phyloP scores from a whole-genome alignment of 2,888 invertebrate species.

The Stenotaenia linearis region DNA sequence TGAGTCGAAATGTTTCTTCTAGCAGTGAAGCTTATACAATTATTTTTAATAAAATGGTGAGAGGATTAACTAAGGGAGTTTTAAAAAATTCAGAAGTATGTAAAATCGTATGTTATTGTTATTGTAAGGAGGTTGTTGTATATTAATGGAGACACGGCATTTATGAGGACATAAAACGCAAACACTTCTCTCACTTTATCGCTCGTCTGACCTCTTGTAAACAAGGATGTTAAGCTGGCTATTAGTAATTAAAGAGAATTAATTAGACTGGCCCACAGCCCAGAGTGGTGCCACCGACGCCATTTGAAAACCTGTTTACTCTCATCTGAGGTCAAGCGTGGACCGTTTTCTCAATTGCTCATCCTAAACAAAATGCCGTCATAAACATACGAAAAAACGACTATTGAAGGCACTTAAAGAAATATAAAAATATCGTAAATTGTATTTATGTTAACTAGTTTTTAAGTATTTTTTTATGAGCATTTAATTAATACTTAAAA shows the following conservation, averaged over 20 bases:
- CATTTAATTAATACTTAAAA: too few relatives aligned
- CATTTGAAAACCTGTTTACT: slow-evolving; percentile 32
- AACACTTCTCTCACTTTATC: slow-evolving; percentile 33
- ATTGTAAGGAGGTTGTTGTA: slow-evolving; percentile 26
- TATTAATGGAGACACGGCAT: slow-evolving; percentile 31
- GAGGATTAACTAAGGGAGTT: background rate
- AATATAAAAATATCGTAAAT: too few relatives aligned
- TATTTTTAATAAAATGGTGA: background rate
- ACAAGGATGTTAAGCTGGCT: slow-evolving; percentile 35
- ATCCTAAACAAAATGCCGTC: background rate
- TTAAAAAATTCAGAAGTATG: slow-evolving; percentile 6
- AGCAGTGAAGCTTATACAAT: background rate
- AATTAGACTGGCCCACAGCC: slow-evolving; percentile 32
- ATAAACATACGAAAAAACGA: background rate
- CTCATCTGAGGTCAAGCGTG: slow-evolving; percentile 30
- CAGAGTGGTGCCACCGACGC: slow-evolving; percentile 31
- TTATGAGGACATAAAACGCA: slow-evolving; percentile 34
- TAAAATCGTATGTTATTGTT: slow-evolving; percentile 8
- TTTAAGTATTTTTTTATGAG: too few relatives aligned
- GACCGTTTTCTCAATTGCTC: slow-evolving; percentile 8
- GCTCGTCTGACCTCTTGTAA: slow-evolving; percentile 34
- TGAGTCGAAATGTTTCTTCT: slow-evolving; percentile 8
- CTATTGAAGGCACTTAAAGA: background rate
- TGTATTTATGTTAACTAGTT: too few relatives aligned
- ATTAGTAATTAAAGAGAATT: slow-evolving; percentile 35